Percentiles rank a stretch among this genome's conserved stretches.
Evolutionary conservation across 2,113 vertebrate species (phyloP).

Genomic region (Ochotona curzoniae): DNA sequence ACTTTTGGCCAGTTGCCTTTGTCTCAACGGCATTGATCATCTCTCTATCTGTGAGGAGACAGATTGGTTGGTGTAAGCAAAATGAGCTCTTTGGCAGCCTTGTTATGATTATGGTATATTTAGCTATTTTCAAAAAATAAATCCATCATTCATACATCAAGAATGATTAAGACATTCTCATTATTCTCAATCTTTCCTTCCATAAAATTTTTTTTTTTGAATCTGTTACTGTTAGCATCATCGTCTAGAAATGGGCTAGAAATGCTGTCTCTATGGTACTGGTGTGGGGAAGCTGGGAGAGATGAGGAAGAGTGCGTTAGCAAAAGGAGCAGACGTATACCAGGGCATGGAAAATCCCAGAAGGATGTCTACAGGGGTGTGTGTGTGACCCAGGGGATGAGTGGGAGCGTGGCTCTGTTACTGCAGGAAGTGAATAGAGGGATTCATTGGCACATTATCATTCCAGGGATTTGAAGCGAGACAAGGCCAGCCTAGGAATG

Average conservation of each 20-base stretch:
- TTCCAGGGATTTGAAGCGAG: background rate
- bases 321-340: background rate
- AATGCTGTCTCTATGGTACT: background rate
- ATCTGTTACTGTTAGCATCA: background rate
- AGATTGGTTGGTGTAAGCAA: background rate
- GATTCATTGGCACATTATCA: background rate
- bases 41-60: background rate
- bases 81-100: background rate
- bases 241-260: background rate
- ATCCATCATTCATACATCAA: background rate
- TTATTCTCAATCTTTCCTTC: conserved; percentile 47
- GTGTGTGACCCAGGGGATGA: background rate
- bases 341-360: background rate
- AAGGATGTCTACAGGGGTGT: background rate
- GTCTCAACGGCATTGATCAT: conserved; percentile 40
- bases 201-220: background rate
- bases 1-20: background rate
- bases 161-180: conserved; percentile 3
- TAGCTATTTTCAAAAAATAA: conserved; percentile 49
- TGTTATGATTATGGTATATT: conserved; percentile 36
- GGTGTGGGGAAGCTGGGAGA: background rate
- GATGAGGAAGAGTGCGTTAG: background rate
- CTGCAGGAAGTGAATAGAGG: background rate
- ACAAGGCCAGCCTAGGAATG: background rate
- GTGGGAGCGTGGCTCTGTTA: background rate